Evolutionary conservation across 2,113 vertebrate species (phyloP), one percentile per base, ranked within the genome.

Genomic region (Xiphophorus maculatus): DNA sequence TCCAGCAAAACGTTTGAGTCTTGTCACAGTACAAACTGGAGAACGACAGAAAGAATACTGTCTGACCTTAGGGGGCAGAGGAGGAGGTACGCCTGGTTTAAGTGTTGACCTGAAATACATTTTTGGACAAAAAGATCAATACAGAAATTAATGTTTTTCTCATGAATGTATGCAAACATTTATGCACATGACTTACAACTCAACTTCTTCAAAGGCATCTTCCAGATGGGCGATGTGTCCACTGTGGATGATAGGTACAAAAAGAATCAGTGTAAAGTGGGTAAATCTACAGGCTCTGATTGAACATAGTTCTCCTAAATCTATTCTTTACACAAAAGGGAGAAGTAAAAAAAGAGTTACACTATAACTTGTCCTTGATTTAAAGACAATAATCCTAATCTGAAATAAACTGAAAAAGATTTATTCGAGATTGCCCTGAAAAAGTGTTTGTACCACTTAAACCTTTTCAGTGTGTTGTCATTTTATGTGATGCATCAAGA

Each of bases 11-110:
- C 33, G 10, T 51, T 65, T 40, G 29, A 69, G 17, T 22, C 3
- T 2, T 17, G 60, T 27, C 11, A 14, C 13, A n/a, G 22, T 4
- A 28, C 37, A 44, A 42, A 42, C 14, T 6, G 8, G n/a, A 37
- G 29, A 48, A 68, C 4, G 8, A 44, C 12, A 17, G 27, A 42
- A 15, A 6, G 5, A 66, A 65, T 22, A 27, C 1, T 27, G 19
- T 6, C 88, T 95, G 84, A 99, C 98, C 96, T 99, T 99, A 19
- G 97, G 97, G 77, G 98, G 98, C 27, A 98, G 93, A 0, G 98
- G 98, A 82, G 97, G 98, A 0, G 97, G 98, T 81, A 95, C 40
- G 44, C 93, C 95, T 68, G 95, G 94, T 88, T 97, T 98, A 22
- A 98, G 94, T 1, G 98, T 99, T 0, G 96, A 96, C 51, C 97